Conservation (phyloP, 2,113 vertebrate genomes). For the Sinosuthora webbiana region DNA sequence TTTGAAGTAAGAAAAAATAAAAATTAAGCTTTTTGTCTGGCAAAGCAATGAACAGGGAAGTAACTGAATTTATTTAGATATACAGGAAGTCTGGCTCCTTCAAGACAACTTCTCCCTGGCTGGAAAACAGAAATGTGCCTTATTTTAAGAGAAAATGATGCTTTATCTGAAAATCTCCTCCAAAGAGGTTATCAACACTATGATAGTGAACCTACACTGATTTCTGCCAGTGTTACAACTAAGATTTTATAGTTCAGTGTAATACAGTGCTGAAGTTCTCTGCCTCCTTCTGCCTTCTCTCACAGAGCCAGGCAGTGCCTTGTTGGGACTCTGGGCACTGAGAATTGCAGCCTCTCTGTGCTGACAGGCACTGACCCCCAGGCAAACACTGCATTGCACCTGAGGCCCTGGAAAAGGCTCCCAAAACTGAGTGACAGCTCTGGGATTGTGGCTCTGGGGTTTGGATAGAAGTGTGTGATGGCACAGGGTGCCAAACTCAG, state of each 20-base stretch:
- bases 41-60: not conserved
- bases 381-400: too few species aligned
- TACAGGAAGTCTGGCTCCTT: not conserved
- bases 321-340: not conserved
- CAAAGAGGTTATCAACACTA: not conserved
- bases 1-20: not conserved
- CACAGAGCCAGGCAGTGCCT: not conserved
- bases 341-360: too few species aligned
- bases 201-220: fast-evolving
- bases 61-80: not conserved
- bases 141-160: not conserved
- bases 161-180: not conserved
- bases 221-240: not conserved
- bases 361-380: too few species aligned
- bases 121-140: not conserved
- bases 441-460: too few species aligned
- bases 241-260: not conserved
- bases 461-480: too few species aligned
- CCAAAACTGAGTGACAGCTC: too few species aligned
- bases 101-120: not conserved
- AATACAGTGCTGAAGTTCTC: fast-evolving
- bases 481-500: too few species aligned
- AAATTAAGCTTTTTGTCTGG: not conserved
- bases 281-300: not conserved
- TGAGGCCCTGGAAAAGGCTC: too few species aligned